Conservation (phyloP, 2,113 vertebrate genomes). For the Oryzias celebensis region DNA sequence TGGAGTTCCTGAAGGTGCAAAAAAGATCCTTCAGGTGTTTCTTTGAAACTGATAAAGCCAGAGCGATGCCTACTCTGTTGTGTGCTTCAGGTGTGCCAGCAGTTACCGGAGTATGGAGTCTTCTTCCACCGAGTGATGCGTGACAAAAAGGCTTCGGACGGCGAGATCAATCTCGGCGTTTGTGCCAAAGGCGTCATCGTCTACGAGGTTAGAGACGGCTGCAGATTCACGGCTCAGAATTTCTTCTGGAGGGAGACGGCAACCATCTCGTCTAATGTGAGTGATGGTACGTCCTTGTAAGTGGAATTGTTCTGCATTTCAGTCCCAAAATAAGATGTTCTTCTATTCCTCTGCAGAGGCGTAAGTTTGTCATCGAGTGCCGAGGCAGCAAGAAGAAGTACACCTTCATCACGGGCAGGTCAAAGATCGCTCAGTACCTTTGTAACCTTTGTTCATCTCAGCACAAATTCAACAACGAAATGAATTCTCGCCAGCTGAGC, state of each 20-base stretch:
- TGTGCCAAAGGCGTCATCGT: conserved; percentile 87
- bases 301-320: not conserved
- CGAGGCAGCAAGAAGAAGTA: conserved; percentile 84
- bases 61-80: not conserved
- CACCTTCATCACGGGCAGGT: conserved; percentile 81
- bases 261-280: conserved; percentile 85
- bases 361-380: conserved; percentile 85
- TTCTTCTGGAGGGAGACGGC: conserved; percentile 87
- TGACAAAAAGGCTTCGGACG: conserved; percentile 81
- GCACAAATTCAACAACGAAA: conserved; percentile 86
- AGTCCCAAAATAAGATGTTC: not conserved
- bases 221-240: conserved; percentile 74
- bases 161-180: conserved; percentile 83
- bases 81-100: conserved; percentile 78
- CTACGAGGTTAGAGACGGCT: conserved; percentile 83
- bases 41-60: no score
- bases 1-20: conserved; percentile 86
- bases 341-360: conserved; percentile 67
- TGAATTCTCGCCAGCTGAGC: conserved; percentile 78
- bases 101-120: conserved; percentile 87
- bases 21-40: no score
- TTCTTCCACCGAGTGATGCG: conserved; percentile 78
- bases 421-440: conserved; percentile 84
- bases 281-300: conserved; percentile 31
- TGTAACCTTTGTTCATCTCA: conserved; percentile 87